Evolutionary conservation across 2,113 vertebrate species (phyloP).

Genomic region (Crotalus helleri): DNA sequence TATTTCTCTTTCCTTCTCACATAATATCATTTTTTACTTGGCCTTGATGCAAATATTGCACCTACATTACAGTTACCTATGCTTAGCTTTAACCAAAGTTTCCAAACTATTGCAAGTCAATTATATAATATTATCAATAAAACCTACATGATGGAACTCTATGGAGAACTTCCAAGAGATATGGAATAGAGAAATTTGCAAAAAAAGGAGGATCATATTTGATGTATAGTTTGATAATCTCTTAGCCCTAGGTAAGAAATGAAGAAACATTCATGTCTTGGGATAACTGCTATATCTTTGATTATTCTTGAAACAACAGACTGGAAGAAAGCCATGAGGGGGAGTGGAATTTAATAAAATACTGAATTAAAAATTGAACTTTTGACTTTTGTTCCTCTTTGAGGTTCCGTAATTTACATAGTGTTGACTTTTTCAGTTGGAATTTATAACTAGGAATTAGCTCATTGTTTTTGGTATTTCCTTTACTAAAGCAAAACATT

Average conservation of each 20-base stretch:
- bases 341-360: neutral
- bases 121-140: neutral
- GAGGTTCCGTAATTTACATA: neutral
- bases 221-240: neutral
- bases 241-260: neutral
- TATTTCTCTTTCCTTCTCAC: neutral
- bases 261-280: neutral
- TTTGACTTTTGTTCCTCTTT: neutral
- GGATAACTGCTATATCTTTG: neutral
- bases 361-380: neutral
- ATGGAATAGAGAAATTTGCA: neutral
- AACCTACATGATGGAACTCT: neutral
- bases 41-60: neutral
- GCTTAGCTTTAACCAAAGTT: neutral
- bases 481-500: constrained; percentile 36
- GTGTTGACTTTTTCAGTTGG: neutral
- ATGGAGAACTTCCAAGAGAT: neutral
- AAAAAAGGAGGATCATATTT: neutral
- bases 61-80: neutral
- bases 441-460: neutral
- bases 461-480: neutral
- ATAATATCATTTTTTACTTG: neutral
- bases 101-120: neutral
- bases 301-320: neutral
- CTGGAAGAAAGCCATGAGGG: neutral